Percentiles rank a stretch among this genome's conserved stretches.
Conservation (phyloP, 2,113 vertebrate species). For the Elgaria multicarinata region DNA sequence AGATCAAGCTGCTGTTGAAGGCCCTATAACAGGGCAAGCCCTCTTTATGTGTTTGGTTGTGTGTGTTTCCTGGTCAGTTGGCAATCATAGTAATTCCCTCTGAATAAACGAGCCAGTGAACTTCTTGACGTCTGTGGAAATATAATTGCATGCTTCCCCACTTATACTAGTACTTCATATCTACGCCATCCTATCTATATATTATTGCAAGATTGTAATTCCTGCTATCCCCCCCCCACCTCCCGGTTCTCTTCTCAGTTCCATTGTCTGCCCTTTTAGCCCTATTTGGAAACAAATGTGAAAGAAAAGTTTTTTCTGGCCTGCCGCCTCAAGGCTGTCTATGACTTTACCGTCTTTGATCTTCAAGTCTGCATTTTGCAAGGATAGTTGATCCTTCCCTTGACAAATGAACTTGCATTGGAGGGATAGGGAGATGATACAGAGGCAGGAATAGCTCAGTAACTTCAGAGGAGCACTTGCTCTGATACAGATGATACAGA, state of each 20-base stretch:
- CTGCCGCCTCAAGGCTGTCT: background rate
- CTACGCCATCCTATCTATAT: no score
- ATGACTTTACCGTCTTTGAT: conserved; percentile 7
- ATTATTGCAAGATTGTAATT: background rate
- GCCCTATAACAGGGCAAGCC: background rate
- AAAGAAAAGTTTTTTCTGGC: background rate
- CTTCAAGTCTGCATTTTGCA: background rate
- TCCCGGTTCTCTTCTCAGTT: background rate
- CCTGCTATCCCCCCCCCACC: background rate
- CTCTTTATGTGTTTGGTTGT: background rate
- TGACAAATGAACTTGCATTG: background rate
- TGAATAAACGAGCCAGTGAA: background rate
- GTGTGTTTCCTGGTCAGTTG: background rate
- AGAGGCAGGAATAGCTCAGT: background rate
- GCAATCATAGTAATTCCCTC: background rate
- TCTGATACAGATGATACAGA: background rate
- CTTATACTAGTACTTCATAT: background rate
- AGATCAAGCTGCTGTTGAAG: background rate
- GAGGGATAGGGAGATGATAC: background rate
- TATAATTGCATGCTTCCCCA: background rate
- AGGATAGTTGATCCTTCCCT: background rate
- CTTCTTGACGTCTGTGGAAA: background rate
- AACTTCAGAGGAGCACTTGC: background rate
- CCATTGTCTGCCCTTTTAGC: conserved; percentile 13
- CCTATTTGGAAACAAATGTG: conserved; percentile 6